Conservation (phyloP, 2,797 vertebrate genomes). For the Falco berigora region DNA sequence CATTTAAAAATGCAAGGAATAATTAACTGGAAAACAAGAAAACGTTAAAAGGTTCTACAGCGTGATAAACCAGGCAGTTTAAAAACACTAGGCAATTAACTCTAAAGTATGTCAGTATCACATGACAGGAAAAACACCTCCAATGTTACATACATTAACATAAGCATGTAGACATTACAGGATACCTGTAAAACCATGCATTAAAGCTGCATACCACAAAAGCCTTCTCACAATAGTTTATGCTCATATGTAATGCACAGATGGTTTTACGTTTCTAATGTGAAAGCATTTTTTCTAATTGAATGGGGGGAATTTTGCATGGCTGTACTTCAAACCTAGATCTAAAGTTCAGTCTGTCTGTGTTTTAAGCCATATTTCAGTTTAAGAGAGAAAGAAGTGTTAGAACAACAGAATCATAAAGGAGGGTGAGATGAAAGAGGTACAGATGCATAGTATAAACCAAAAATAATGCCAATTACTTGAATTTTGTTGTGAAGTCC, state of each 20-base stretch:
- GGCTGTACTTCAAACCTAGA: neutral
- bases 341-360: neutral
- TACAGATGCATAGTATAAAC: neutral
- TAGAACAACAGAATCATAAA: neutral
- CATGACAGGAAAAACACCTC: neutral
- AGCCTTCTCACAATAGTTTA: neutral
- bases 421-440: neutral
- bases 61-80: neutral
- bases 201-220: neutral
- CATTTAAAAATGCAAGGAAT: neutral
- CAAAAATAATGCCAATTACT: neutral
- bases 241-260: neutral
- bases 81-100: neutral
- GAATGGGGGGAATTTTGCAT: neutral
- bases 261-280: neutral
- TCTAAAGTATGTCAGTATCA: neutral
- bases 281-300: neutral
- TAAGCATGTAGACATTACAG: neutral
- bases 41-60: neutral
- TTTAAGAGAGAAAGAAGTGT: neutral
- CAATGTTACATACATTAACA: neutral
- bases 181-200: neutral
- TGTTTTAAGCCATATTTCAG: neutral
- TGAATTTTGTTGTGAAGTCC: neutral
- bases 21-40: neutral